phyloP scores from a whole-genome alignment of 2,888 invertebrate genomes.

The Cheilosia soror region DNA sequence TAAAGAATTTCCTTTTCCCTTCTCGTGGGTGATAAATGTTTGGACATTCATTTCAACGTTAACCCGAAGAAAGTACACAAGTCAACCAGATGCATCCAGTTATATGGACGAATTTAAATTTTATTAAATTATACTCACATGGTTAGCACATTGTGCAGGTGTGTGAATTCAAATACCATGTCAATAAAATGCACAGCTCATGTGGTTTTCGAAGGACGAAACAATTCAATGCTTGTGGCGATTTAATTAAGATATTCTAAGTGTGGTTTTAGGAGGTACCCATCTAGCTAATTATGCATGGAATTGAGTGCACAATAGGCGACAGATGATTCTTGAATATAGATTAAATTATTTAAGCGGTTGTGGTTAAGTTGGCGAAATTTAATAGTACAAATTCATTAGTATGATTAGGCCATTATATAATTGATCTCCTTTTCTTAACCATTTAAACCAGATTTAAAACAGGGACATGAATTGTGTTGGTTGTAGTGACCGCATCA shows the following conservation, averaged over 20 bases:
- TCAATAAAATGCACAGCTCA: neutral
- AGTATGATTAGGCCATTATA: too few species aligned
- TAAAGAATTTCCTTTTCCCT: slow-evolving; percentile 15
- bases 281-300: too few species aligned
- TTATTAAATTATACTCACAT: slow-evolving; percentile 5
- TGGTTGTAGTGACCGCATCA: too few species aligned
- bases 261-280: neutral
- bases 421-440: too few species aligned
- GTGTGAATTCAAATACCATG: neutral
- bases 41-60: slow-evolving; percentile 7
- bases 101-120: slow-evolving; percentile 39
- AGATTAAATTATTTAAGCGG: too few species aligned
- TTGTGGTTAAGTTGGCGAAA: too few species aligned
- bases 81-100: slow-evolving; percentile 10
- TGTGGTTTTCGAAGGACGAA: neutral
- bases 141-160: neutral
- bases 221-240: neutral
- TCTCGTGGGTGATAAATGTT: slow-evolving; percentile 6
- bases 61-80: neutral
- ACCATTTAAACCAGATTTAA: too few species aligned
- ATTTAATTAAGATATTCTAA: neutral
- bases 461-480: too few species aligned
- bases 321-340: too few species aligned
- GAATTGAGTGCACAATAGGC: too few species aligned
- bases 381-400: too few species aligned